Percentiles rank a stretch among this genome's conserved stretches.
These are phyloP conservation scores for Morelia viridis DNA, from an alignment of 2,797 vertebrate species.

Conservation along the genomic window DNA sequence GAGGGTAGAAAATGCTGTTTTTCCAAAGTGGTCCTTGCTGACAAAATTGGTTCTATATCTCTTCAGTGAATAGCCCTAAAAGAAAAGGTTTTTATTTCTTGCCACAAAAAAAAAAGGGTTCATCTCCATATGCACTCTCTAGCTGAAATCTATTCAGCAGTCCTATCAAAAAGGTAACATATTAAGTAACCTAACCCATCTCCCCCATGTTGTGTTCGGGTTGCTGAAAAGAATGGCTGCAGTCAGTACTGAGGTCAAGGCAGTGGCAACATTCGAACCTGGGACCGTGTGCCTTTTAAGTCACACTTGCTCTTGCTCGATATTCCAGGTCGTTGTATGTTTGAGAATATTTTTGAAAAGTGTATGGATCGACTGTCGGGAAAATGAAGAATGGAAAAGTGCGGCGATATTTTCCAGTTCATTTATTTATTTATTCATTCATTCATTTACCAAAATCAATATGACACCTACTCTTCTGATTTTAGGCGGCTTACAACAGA, in stretches of 20 bases:
- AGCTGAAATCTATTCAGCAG: background rate
- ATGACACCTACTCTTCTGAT: no score
- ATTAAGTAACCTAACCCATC: no score
- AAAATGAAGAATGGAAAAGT: background rate
- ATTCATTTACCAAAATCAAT: no score
- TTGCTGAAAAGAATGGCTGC: background rate
- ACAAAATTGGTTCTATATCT: background rate
- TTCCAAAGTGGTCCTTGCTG: background rate
- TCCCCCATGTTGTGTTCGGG: no score
- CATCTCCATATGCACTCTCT: background rate
- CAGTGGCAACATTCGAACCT: background rate
- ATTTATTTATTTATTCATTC: no score
- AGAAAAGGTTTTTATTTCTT: background rate
- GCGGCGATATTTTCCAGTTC: background rate
- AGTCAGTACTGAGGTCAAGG: background rate
- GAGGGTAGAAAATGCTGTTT: background rate
- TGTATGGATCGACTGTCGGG: background rate
- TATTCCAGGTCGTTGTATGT: background rate
- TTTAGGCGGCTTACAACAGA: no score
- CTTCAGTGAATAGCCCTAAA: background rate
- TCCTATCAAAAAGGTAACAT: background rate
- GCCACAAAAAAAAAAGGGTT: background rate
- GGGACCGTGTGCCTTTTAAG: background rate
- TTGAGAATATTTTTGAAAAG: background rate
- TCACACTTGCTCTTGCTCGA: background rate